These are phyloP conservation scores for Apantesis nais DNA, from an alignment of 2,888 invertebrate genomes.

Conservation along the genomic window DNA sequence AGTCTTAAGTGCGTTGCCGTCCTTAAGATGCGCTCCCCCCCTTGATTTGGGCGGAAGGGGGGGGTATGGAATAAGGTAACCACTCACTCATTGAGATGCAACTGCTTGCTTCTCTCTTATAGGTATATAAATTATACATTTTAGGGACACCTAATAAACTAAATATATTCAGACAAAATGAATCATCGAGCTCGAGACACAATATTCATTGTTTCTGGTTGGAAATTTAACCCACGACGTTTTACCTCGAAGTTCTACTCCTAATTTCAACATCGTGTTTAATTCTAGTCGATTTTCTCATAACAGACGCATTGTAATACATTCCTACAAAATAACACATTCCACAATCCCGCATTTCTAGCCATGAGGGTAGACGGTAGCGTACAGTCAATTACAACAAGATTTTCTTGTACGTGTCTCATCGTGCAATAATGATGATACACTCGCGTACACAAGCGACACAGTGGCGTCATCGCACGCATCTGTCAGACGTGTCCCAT, in stretches of 20 bases:
- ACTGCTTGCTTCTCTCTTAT: too few species aligned
- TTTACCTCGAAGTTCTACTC: not conserved
- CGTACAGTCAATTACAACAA: slow-evolving; percentile 57
- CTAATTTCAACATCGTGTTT: not conserved
- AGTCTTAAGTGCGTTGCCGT: too few species aligned
- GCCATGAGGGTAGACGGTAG: slow-evolving; percentile 55
- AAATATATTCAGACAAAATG: too few species aligned
- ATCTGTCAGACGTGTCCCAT: slow-evolving; percentile 22
- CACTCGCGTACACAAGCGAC: slow-evolving; percentile 43
- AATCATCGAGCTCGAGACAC: too few species aligned
- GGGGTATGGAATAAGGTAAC: too few species aligned
- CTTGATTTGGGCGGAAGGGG: too few species aligned
- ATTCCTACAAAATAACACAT: slow-evolving; percentile 17
- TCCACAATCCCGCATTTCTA: slow-evolving; percentile 38
- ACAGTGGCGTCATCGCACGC: slow-evolving; percentile 21
- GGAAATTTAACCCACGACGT: not conserved
- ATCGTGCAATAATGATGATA: slow-evolving; percentile 52
- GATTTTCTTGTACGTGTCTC: slow-evolving; percentile 67
- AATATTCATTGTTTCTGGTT: too few species aligned
- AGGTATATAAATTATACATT: too few species aligned
- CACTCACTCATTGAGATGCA: too few species aligned
- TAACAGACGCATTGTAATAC: not conserved
- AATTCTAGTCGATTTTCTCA: not conserved
- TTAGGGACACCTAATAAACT: too few species aligned
- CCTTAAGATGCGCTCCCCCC: too few species aligned